Base-by-base conservation (phyloP, 2,888 invertebrate genomes). In the Heliconius erato region DNA sequence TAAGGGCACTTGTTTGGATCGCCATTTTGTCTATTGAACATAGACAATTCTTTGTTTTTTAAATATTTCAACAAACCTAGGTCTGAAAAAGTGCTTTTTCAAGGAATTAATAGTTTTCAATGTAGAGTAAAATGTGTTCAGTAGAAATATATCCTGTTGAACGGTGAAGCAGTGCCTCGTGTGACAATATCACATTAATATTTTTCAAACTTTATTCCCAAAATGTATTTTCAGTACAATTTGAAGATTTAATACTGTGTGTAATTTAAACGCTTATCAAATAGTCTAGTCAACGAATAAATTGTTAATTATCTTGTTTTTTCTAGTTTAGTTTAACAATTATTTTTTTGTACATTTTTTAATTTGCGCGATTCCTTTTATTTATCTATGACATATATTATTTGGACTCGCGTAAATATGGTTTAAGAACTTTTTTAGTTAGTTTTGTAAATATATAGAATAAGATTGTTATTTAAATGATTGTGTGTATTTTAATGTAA, bases 1-100 rank as follows among this genome's bases (percentile, higher is more conserved):
- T 93, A 90, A 92, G 90, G 91, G 94, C 94, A 94, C 94, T 94
- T 93, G 87, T 93, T 94, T 92, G 90, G 93, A 94, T 91, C 90
- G 86, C 23, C 68, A 63, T 12, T 44, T 85, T 84, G 83, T 82
- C 76, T 83, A 79, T 82, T 63, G 78, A 76, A 74, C 54, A 82
- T 82, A 74, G 68, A 79, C 59, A 63, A 74, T 32, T 67, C 14
- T 26, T 67, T 69, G 74, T 79, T 44, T 79, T 83, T 81, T 79
- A 0, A n/a, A 63, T n/a, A 63, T 83, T 79, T 59, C 3, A 79
- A 59, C 79, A 35, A 80, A 74, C n/a, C 12, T 67, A 82, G 92
- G 90, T 94, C 92, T 93, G 89, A 93, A 94, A 92, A 93, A 94
- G 95, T 94, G 95, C 94, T 92, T 92, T 89, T 92, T 89, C 85